A percentile compares a stretch with the other conserved stretches of the same genome.
These are phyloP conservation scores for Galaxea fascicularis DNA, from an alignment of 92 coral and sea anemone genomes.

Conservation along the genomic window DNA sequence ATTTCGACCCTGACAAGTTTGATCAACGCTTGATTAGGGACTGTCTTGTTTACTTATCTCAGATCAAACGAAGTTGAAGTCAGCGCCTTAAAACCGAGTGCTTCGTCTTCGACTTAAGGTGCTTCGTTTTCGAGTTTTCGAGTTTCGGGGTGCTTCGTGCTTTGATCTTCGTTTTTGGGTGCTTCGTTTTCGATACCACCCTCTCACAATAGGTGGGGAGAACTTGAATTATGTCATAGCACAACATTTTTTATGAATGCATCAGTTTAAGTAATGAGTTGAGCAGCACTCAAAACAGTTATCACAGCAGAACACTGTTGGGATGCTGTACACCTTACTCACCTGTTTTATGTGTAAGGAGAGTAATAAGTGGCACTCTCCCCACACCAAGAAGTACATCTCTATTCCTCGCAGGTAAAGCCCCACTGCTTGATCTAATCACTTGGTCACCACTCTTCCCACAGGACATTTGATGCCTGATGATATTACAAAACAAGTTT, in stretches of 20 bases:
- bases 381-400: conserved; percentile 86
- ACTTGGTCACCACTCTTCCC: conserved; percentile 53
- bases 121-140: no score
- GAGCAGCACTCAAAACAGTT: not conserved
- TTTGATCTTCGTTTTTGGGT: no score
- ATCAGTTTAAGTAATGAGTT: not conserved
- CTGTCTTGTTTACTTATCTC: no score
- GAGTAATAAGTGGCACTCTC: conserved; percentile 73
- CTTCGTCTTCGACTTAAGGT: no score
- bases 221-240: not conserved
- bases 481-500: not conserved
- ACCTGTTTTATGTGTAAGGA: conserved; percentile 88
- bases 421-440: conserved; percentile 19
- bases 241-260: not conserved
- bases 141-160: no score
- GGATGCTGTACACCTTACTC: not conserved
- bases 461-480: conserved; percentile 85
- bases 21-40: no score
- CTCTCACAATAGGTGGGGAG: no score
- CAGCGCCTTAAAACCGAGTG: no score
- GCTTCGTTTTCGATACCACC: no score
- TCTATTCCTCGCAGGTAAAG: conserved; percentile 29
- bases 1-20: no score
- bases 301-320: not conserved
- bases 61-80: no score